phyloP scores from a whole-genome alignment of 2,797 vertebrate species.

The Bufotes viridis region DNA sequence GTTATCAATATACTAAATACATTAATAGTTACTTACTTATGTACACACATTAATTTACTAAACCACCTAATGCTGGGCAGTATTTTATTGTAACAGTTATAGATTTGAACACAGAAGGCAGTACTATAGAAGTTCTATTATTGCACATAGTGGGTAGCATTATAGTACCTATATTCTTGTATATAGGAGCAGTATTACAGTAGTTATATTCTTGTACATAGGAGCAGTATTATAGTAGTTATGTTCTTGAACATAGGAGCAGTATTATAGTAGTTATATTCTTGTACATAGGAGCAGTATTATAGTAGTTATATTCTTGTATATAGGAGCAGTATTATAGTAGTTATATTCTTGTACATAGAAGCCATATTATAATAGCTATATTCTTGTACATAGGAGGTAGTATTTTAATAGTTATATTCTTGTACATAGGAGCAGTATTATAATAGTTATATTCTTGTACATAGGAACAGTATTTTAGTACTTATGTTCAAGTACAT shows the following conservation, averaged over 20 bases:
- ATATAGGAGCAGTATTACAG: too few relatives aligned
- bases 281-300: background rate
- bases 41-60: too few relatives aligned
- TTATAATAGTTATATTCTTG: background rate
- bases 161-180: too few relatives aligned
- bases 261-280: constrained; percentile 3
- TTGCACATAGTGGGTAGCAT: too few relatives aligned
- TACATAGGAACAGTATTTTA: background rate
- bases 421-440: background rate
- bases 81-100: too few relatives aligned
- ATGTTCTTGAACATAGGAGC: background rate
- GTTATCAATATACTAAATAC: too few relatives aligned
- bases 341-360: background rate
- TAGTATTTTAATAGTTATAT: constrained; percentile 1
- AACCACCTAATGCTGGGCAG: too few relatives aligned
- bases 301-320: background rate
- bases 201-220: too few relatives aligned
- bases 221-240: background rate
- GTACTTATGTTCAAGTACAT: too few relatives aligned
- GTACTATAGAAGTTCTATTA: too few relatives aligned
- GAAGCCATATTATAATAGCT: background rate
- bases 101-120: too few relatives aligned
- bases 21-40: too few relatives aligned
- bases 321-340: background rate
- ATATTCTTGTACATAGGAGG: background rate